Evolutionary conservation across 2,797 vertebrate species (phyloP).

Genomic region (Mionectes olivaceus): DNA sequence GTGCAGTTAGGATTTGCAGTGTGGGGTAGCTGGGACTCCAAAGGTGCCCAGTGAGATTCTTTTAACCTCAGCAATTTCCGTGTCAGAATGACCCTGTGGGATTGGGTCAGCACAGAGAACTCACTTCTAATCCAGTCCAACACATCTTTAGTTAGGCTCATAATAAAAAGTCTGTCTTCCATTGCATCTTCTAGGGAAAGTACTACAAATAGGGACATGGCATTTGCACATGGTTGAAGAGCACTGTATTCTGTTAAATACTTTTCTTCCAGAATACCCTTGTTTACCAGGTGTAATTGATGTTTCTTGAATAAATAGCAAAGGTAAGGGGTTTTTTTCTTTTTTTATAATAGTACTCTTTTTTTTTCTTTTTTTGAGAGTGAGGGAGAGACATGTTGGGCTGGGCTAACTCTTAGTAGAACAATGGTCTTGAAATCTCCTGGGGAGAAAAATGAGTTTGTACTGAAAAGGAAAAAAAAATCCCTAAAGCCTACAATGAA

Average conservation of each 20-base stretch:
- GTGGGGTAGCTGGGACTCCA: not conserved
- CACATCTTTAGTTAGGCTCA: not conserved
- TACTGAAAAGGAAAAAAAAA: not conserved
- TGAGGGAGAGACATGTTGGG: not conserved
- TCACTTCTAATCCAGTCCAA: not conserved
- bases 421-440: not conserved
- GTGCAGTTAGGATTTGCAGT: not conserved
- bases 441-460: not conserved
- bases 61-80: not conserved
- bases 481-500: not conserved
- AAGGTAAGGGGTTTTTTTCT: not conserved
- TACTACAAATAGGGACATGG: not conserved
- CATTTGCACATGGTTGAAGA: not conserved
- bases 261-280: conserved; percentile 16
- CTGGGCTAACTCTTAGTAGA: not conserved
- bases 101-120: not conserved
- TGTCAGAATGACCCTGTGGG: not conserved
- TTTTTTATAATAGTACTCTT: not conserved
- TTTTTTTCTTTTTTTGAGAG: not conserved
- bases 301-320: conserved; percentile 32
- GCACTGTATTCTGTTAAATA: not conserved
- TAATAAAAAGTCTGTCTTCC: not conserved
- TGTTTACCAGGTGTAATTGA: not conserved
- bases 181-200: not conserved
- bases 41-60: not conserved